These are phyloP conservation scores for Zygothrica quintamaculata DNA, from an alignment of 2,888 invertebrate species.

Conservation along the genomic window DNA sequence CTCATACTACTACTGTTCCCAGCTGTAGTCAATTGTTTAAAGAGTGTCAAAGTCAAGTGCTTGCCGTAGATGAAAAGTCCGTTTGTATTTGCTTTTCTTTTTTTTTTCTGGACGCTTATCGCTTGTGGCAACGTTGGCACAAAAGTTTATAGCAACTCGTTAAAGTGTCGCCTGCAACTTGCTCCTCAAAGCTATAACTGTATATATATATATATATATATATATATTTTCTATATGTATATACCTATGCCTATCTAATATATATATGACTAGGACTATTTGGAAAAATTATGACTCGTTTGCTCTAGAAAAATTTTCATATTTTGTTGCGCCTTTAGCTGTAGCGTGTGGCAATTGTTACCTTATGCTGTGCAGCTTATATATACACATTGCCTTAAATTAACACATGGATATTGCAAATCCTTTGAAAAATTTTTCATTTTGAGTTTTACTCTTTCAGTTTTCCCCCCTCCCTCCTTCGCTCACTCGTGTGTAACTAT, in stretches of 20 bases:
- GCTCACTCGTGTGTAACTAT: constrained; percentile 22
- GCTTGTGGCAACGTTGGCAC: constrained; percentile 73
- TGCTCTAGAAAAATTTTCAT: constrained; percentile 1
- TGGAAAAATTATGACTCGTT: no score
- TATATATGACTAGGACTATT: no score
- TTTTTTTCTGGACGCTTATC: constrained; percentile 56
- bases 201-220: not conserved
- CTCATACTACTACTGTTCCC: constrained; percentile 2
- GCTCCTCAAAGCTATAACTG: not conserved
- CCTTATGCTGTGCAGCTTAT: not conserved
- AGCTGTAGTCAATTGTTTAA: constrained; percentile 68
- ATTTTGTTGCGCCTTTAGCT: not conserved
- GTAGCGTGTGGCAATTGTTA: not conserved
- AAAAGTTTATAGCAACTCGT: constrained; percentile 69
- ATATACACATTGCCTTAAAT: constrained; percentile 3
- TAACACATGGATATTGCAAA: constrained; percentile 1
- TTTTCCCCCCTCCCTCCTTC: not conserved
- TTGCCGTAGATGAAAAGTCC: constrained; percentile 33
- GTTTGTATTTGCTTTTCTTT: no score
- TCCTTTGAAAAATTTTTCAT: constrained; percentile 35
- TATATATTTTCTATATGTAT: no score
- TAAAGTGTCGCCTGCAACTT: constrained; percentile 60
- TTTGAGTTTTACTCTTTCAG: constrained; percentile 11
- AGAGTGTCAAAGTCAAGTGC: constrained; percentile 79
- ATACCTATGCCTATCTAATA: constrained; percentile 2